Percentiles rank a stretch among this genome's conserved stretches.
phyloP scores from a whole-genome alignment of 2,113 vertebrate genomes.

The Ameiurus melas region DNA sequence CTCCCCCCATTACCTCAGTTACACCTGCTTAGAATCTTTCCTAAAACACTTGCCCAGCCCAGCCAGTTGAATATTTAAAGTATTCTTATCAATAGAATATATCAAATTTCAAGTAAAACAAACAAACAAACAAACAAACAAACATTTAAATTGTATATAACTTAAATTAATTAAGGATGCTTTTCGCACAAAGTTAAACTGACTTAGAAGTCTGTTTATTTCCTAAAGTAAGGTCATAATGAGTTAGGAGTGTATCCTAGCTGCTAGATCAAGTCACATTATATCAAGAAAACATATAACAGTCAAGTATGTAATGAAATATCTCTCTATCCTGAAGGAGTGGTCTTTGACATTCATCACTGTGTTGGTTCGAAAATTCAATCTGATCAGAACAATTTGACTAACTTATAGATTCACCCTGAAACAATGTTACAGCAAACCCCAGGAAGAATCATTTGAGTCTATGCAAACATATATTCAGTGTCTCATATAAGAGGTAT shows the following conservation, averaged over 20 bases:
- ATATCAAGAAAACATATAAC: not conserved
- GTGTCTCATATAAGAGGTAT: conserved; percentile 53
- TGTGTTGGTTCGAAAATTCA: not conserved
- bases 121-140: not conserved
- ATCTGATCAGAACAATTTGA: not conserved
- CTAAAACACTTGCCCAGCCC: not conserved
- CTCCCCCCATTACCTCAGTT: not conserved
- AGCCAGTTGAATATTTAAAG: no score
- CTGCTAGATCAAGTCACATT: not conserved
- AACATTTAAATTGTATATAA: not conserved
- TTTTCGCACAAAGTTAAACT: not conserved
- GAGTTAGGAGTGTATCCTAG: not conserved
- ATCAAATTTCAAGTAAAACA: not conserved
- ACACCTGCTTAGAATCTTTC: conserved; percentile 18
- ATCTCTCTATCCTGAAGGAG: not conserved
- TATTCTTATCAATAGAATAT: not conserved
- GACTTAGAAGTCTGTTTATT: not conserved
- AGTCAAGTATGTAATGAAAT: not conserved
- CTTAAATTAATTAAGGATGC: not conserved
- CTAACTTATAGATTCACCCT: not conserved
- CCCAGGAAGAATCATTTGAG: conserved; percentile 51
- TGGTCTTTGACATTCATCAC: not conserved
- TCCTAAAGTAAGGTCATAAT: not conserved
- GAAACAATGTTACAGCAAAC: conserved; percentile 18
- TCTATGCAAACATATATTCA: conserved; percentile 54